phyloP scores from a whole-genome alignment of 2,888 invertebrate species.

The Scaptomyza flava region DNA sequence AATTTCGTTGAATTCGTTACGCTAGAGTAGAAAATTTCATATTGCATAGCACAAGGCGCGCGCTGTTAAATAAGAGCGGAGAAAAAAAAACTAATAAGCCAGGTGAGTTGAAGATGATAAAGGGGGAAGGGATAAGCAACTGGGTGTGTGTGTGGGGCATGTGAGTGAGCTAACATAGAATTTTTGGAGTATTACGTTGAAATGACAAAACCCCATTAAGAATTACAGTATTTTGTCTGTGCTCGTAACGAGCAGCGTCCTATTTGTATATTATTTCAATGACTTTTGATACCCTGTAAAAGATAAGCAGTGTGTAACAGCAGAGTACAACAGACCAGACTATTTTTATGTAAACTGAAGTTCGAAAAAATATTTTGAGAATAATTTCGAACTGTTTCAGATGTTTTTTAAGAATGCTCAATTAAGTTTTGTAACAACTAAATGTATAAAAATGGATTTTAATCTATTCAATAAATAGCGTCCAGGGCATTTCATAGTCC shows the following conservation, averaged over 20 bases:
- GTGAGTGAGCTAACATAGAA: constrained; percentile 35
- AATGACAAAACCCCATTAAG: constrained; percentile 77
- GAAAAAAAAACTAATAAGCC: constrained; percentile 65
- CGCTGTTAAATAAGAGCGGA: constrained; percentile 45
- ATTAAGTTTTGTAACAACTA: too few relatives aligned
- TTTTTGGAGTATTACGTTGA: constrained; percentile 39
- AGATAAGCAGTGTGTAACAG: not conserved
- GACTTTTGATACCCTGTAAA: constrained; percentile 37
- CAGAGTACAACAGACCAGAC: not conserved
- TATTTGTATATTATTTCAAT: constrained; percentile 43
- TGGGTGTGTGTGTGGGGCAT: constrained; percentile 2
- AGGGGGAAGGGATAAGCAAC: not conserved
- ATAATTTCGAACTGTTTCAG: too few relatives aligned
- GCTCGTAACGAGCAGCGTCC: constrained; percentile 27
- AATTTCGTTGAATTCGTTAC: constrained; percentile 36
- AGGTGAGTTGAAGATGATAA: constrained; percentile 30
- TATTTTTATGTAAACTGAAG: too few relatives aligned
- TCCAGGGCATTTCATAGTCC: constrained; percentile 24
- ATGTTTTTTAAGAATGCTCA: too few relatives aligned
- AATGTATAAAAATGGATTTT: too few relatives aligned
- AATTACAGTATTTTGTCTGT: constrained; percentile 53
- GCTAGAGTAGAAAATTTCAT: constrained; percentile 34
- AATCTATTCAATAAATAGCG: too few relatives aligned
- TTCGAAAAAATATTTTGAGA: too few relatives aligned
- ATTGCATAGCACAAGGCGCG: constrained; percentile 38